phyloP scores from a whole-genome alignment of 1,140 invertebrate species.

The Acarapis woodi region DNA sequence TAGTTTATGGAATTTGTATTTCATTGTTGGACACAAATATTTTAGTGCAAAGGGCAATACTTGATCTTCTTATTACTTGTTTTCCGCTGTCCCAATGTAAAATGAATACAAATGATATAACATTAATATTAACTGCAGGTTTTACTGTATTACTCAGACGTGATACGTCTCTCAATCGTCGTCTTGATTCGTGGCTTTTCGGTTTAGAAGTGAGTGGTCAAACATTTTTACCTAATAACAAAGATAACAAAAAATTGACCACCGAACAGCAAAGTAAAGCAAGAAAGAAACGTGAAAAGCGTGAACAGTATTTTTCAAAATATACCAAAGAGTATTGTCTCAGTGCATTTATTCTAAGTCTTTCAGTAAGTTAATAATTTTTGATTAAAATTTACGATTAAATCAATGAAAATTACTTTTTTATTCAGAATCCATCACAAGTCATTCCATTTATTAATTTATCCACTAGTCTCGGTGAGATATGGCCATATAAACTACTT shows the following conservation, averaged over 20 bases:
- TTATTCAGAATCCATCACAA: conserved; percentile 9
- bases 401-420: conserved; percentile 24
- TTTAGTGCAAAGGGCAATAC: conserved; percentile 51
- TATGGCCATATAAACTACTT: conserved; percentile 52
- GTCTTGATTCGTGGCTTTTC: conserved; percentile 52
- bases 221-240: neutral
- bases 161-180: conserved; percentile 68
- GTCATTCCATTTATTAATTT: conserved; percentile 25
- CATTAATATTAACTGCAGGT: conserved; percentile 42
- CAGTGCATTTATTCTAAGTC: conserved; percentile 20
- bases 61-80: conserved; percentile 51
- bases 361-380: conserved; percentile 16
- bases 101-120: conserved; percentile 37
- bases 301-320: conserved; percentile 33
- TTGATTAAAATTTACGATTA: conserved; percentile 9
- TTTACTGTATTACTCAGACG: conserved; percentile 51
- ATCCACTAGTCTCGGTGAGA: conserved; percentile 27
- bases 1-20: conserved; percentile 39
- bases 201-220: conserved; percentile 25
- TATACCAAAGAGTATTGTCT: conserved; percentile 31
- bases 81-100: conserved; percentile 61
- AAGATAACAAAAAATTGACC: neutral
- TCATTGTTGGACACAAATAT: conserved; percentile 49
- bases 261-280: conserved; percentile 12
- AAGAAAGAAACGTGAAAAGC: conserved; percentile 12